These are phyloP conservation scores for Schizothorax lantsangensis DNA, from an alignment of 2,797 vertebrate species.

Conservation along the genomic window DNA sequence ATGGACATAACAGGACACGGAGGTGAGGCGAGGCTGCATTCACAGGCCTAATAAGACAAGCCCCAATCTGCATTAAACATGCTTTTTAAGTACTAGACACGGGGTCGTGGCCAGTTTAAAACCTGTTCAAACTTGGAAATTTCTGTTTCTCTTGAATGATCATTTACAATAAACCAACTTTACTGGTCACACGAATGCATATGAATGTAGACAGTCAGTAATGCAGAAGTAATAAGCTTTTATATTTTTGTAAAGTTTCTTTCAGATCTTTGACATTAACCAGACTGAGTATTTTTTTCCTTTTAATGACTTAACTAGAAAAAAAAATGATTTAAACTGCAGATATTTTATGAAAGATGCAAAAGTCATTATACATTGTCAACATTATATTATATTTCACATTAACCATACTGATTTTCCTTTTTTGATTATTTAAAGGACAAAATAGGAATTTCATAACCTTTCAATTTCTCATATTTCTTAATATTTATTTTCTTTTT, in stretches of 20 bases:
- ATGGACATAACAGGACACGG: conserved; percentile 60
- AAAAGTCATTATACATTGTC: not conserved
- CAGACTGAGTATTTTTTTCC: not conserved
- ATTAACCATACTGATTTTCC: not conserved
- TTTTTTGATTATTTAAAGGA: not conserved
- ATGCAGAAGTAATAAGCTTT: not conserved
- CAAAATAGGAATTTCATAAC: not conserved
- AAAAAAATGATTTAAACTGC: not conserved
- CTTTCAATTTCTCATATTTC: not conserved
- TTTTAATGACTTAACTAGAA: not conserved
- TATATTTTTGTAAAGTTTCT: not conserved
- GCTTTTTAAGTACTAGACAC: conserved; percentile 68
- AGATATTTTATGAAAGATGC: not conserved
- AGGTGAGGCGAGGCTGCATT: conserved; percentile 49
- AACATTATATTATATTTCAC: not conserved
- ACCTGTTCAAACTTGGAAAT: conserved; percentile 40
- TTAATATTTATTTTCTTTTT: not conserved
- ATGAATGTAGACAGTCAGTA: not conserved
- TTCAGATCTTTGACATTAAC: not conserved
- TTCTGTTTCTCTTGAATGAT: conserved; percentile 21
- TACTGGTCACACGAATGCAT: conserved; percentile 5
- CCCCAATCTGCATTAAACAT: conserved; percentile 69
- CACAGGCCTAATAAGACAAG: conserved; percentile 69
- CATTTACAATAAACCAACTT: conserved; percentile 34
- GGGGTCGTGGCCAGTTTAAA: conserved; percentile 66